phyloP scores from a whole-genome alignment of 2,797 vertebrate genomes.

The Bucorvus abyssinicus region DNA sequence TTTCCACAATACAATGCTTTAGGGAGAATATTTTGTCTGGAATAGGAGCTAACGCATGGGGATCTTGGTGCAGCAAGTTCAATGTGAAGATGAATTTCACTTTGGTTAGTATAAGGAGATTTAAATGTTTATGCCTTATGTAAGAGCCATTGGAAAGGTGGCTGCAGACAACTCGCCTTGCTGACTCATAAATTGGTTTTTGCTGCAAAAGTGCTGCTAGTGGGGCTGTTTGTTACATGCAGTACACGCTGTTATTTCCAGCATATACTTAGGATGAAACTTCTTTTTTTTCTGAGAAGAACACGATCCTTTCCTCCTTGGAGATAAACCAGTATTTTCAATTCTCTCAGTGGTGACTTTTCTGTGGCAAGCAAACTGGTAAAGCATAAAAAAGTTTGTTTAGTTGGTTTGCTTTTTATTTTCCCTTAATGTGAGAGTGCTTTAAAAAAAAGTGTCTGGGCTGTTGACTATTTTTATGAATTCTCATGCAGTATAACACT shows the following conservation, averaged over 20 bases:
- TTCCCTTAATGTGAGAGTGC: background rate
- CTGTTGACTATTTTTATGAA: background rate
- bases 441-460: background rate
- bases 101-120: background rate
- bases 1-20: background rate
- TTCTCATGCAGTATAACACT: accelerated
- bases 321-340: background rate
- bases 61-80: background rate
- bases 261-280: background rate
- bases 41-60: background rate
- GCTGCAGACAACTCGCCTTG: background rate
- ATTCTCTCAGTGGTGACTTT: background rate
- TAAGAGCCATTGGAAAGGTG: background rate
- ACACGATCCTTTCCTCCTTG: background rate
- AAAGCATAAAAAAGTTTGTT: background rate
- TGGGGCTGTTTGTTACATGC: background rate
- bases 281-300: background rate
- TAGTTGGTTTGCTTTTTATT: background rate
- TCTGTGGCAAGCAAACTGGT: background rate
- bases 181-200: background rate
- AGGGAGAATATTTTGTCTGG: background rate
- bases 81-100: background rate
- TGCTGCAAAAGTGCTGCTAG: background rate
- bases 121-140: background rate
- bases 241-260: background rate